Base-by-base conservation (phyloP, 2,113 vertebrate genomes). In the Epinephelus fuscoguttatus region DNA sequence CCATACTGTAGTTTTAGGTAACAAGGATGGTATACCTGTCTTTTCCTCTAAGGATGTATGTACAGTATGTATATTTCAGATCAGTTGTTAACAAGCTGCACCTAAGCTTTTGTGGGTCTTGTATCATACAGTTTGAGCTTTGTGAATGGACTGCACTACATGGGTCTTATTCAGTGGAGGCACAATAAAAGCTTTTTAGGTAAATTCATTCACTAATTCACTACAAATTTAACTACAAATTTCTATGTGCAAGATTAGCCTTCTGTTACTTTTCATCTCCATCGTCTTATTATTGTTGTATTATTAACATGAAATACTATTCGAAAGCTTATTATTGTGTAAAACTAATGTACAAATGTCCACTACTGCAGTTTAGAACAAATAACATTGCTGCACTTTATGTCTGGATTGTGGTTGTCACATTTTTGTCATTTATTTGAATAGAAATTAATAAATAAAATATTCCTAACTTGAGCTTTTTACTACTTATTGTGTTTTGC, bases 391-490 rank as follows among this genome's bases (percentile, higher is more conserved):
- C 15, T 57, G 27, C 49, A 53, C 17, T 68, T 6, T 71, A 21
- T 17, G 19, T 71, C 45, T 80, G 45, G 42, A 57, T 23, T 56
- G 84, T 84, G 40, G 21, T 69, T 77, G 70, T 75, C 37, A 25
- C 21, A 18, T 61, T 70, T 84, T 57, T 78, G 63, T 86, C 33
- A 52, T 73, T 57, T 53, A 30, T 72, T 73, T 72, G n/a, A 74
- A 52, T 49, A 63, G 4, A 80, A 56, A 61, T 25, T 3, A 14
- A 56, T 55, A 49, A 81, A 85, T 87, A 70, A 76, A 87, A 63
- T 15, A 3, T 52, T 59, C 9, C 21, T 21, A 56, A 64, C 8
- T 14, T 69, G 12, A 1, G 70, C 2, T 33, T 8, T 59, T 0
- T 60, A n/a, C 4, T 50, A 27, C 50, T 52, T 62, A 4, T 42